Evolutionary conservation across 1,140 invertebrate genomes (phyloP), one percentile per base, ranked within the genome.

Genomic region (Panonychus citri): DNA sequence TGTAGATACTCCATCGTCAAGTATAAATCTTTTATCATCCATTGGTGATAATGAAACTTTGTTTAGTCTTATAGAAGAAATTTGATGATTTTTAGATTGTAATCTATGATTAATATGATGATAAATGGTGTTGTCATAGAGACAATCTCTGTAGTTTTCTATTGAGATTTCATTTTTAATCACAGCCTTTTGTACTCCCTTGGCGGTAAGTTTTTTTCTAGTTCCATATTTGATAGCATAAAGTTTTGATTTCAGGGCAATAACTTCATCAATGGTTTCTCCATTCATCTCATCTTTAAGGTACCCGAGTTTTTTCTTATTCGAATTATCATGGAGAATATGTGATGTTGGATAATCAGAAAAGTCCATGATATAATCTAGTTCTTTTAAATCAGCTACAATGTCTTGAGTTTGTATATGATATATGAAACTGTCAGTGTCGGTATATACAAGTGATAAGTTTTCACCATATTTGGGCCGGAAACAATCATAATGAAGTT

Each of bases 201-300:
- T 43, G 5, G 42, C 15, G 5, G 19, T 43, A 7, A n/a, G 7
- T 21, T 21, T n/a, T 21, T 4, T 12, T 12, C 17, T 43, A 5
- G 19, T n/a, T 12, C 42, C 42, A 21, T n/a, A n/a, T 17, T 43
- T 43, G 15, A 43, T 43, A 43, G 19, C 15, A 43, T 43, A n/a
- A 43, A 43, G 42, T 64, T 74, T 74, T 17, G 67, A 57, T 55
- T 64, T 60, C 48, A 72, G 55, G 13, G 68, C 68, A 42, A 70
- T 55, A 65, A 67, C 74, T 62, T 68, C 64, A 15, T 42, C 59
- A 50, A 73, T 65, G 34, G 67, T 62, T 55, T 56, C 57, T 13
- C 68, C 68, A 57, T 65, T 66, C 26, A 63, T 63, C 63, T 75
- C 73, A 66, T 74, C 71, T 64, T 73, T 75, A 60, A 74, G 69